A percentile compares a stretch with the other conserved stretches of the same genome.
Evolutionary conservation across 2,888 invertebrate species (phyloP).

Genomic region (Drosophila subquinaria): DNA sequence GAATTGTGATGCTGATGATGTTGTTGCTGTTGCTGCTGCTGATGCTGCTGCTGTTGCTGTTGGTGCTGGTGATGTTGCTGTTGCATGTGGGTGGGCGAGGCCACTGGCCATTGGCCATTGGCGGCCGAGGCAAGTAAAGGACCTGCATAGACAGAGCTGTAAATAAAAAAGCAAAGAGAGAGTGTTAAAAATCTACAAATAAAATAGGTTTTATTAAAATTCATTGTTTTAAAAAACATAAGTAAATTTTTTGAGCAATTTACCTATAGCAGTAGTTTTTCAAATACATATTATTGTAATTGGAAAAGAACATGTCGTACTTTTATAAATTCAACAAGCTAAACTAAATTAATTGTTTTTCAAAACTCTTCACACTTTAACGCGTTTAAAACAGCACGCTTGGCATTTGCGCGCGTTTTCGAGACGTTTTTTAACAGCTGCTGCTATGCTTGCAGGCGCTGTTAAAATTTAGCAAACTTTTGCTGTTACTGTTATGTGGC

Average conservation of each 20-base stretch:
- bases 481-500: conserved; percentile 29
- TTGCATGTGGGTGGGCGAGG: conserved; percentile 65
- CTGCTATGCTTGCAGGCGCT: conserved; percentile 18
- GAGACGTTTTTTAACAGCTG: conserved; percentile 25
- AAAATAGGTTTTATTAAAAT: background rate
- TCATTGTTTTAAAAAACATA: too few species aligned
- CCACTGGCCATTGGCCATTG: conserved; percentile 70
- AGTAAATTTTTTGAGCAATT: conserved; percentile 10
- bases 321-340: background rate
- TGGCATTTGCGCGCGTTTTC: conserved; percentile 42
- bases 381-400: conserved; percentile 41
- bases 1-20: conserved; percentile 72
- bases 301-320: conserved; percentile 80
- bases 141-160: conserved; percentile 84
- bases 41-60: conserved; percentile 60
- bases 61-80: conserved; percentile 60
- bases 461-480: conserved; percentile 23
- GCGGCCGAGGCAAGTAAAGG: conserved; percentile 82
- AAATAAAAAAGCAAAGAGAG: conserved; percentile 24
- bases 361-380: background rate
- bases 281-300: conserved; percentile 83
- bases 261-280: conserved; percentile 84
- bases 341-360: background rate
- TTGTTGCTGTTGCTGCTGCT: conserved; percentile 59
- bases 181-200: background rate